A percentile compares a stretch with the other conserved stretches of the same genome.
These are phyloP conservation scores for Zaprionus capensis DNA, from an alignment of 1,140 invertebrate species.

Conservation along the genomic window DNA sequence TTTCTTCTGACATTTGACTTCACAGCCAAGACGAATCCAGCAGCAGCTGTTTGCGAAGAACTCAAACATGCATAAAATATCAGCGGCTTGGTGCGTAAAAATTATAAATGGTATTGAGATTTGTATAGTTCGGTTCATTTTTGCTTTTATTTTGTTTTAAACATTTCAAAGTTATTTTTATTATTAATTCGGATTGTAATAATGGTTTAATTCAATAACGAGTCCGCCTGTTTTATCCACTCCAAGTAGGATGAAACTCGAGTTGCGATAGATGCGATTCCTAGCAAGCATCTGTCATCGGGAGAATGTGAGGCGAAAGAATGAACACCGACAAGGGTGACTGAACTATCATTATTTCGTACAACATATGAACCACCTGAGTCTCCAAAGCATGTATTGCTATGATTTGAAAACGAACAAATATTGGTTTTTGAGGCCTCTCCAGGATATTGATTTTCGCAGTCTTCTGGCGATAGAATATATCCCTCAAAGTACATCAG, in stretches of 20 bases:
- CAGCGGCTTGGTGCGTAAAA: no score
- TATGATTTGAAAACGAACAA: background rate
- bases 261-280: no score
- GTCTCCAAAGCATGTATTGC: accelerated
- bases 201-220: no score
- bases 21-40: background rate
- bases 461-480: background rate
- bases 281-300: no score
- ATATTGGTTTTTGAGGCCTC: no score
- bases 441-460: no score
- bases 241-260: no score
- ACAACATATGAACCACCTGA: background rate
- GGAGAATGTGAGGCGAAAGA: no score
- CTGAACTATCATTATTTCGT: background rate
- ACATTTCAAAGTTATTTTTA: background rate
- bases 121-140: no score
- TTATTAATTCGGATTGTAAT: background rate
- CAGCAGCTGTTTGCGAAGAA: background rate
- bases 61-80: background rate
- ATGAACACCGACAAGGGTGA: background rate
- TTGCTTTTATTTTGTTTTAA: background rate
- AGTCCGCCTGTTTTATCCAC: no score
- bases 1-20: constrained; percentile 17
- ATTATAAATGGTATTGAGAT: no score
- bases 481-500: background rate